Percentiles rank a stretch among this genome's conserved stretches.
These are phyloP conservation scores for Turritopsis rubra DNA, from an alignment of 30 jellyfish, hydroid and myxozoan genomes.

Conservation along the genomic window DNA sequence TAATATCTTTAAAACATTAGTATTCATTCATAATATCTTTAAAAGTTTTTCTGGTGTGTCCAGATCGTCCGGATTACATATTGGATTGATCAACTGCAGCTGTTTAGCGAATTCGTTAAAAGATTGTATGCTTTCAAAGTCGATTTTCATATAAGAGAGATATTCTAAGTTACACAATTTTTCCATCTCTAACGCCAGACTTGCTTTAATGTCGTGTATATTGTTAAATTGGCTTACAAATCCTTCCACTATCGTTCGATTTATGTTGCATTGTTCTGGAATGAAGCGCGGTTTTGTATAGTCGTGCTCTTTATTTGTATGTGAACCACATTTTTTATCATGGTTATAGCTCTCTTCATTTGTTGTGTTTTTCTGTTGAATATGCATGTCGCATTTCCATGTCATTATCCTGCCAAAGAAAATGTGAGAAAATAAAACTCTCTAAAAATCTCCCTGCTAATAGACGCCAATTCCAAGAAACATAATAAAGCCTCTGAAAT, in stretches of 20 bases:
- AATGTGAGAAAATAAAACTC: too few relatives aligned
- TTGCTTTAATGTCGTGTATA: neutral
- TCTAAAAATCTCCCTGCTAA: too few relatives aligned
- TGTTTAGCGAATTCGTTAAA: constrained; percentile 18
- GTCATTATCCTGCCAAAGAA: neutral
- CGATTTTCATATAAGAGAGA: neutral
- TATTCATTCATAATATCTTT: neutral
- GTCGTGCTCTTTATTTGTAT: neutral
- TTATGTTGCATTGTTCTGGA: neutral
- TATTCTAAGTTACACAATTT: neutral
- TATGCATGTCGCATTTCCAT: neutral
- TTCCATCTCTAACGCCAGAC: constrained; percentile 13
- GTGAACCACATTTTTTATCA: neutral
- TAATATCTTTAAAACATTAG: neutral
- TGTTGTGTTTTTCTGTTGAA: neutral
- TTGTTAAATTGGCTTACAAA: neutral
- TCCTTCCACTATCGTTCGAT: neutral
- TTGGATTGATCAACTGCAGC: constrained; percentile 6
- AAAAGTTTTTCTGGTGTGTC: constrained; percentile 21
- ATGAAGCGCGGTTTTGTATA: neutral
- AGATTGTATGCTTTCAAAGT: constrained; percentile 26
- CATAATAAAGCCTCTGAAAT: too few relatives aligned
- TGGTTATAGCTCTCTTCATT: neutral
- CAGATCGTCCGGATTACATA: constrained; percentile 25
- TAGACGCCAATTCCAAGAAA: too few relatives aligned